Evolutionary conservation across 2,797 vertebrate species (phyloP), one percentile per base, ranked within the genome.

Genomic region (Australoheros facetus): DNA sequence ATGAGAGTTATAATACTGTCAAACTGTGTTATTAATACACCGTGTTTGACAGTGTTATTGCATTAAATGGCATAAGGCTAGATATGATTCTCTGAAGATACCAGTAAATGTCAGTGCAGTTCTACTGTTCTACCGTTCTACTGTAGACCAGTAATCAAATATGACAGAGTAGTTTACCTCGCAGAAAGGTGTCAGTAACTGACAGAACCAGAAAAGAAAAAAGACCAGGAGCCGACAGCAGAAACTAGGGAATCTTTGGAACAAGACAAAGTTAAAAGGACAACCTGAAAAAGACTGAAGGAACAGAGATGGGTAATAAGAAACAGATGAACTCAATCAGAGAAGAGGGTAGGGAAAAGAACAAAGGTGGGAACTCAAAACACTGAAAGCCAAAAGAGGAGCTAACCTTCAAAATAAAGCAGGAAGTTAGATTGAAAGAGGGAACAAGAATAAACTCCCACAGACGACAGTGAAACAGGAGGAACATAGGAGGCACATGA

Each of bases 41-140:
- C 17, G n/a, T 1, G 51, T 74, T 64, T 73, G 55, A 73, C 60
- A 58, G 70, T 71, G 7, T 74, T 75, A 59, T 78, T 64, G 55
- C 26, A 45, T 56, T 75, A 73, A 58, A 58, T 34, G n/a, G 14
- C n/a, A 26, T 51, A 19, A 48, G 21, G 59, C 26, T 60, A 60
- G 21, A 81, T 53, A 64, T 51, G 14, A 42, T 78, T 69, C 26
- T 86, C 54, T 17, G 34, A 66, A 32, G 64, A 57, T 51, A 58
- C 34, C 34, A 53, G 7, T 60, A 32, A 78, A 72, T 19, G 10
- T 56, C 26, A 23, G 28, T 21, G 53, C 3, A 71, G 19, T 8
- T 82, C 55, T 54, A 19, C 16, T 28, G 28, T 28, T 28, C 28
- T 28, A 28, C 4, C 66, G 19, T 10, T 80, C 51, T 48, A 19